Evolutionary conservation across 2,888 invertebrate genomes (phyloP).

Genomic region (Ophion slaviceki): DNA sequence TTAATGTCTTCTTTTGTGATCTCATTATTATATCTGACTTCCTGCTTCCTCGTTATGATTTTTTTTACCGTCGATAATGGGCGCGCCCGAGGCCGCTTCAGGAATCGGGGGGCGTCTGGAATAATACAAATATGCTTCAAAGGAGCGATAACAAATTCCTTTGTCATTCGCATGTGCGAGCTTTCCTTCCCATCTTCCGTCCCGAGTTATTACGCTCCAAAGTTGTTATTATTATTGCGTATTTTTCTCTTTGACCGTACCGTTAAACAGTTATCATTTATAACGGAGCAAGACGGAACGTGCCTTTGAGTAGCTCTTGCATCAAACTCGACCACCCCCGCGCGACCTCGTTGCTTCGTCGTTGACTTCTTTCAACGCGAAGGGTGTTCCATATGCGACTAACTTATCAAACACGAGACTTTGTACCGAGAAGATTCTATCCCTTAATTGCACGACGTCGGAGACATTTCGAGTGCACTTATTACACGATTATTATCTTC

Average conservation of each 20-base stretch:
- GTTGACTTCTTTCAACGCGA: neutral
- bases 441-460: constrained; percentile 1
- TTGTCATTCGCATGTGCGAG: constrained; percentile 50
- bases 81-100: neutral
- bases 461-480: neutral
- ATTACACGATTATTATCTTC: neutral
- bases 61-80: neutral
- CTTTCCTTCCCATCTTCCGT: constrained; percentile 17
- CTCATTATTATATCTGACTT: neutral
- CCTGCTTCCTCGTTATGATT: neutral
- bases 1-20: neutral
- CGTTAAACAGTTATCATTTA: constrained; percentile 55
- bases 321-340: constrained; percentile 11
- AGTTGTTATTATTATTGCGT: constrained; percentile 29
- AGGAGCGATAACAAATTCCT: constrained; percentile 33
- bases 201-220: constrained; percentile 28
- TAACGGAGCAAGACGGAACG: constrained; percentile 33
- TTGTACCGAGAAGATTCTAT: neutral
- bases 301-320: constrained; percentile 45
- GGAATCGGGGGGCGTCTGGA: neutral
- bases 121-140: neutral
- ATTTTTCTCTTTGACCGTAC: constrained; percentile 36
- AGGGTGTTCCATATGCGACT: constrained; percentile 5
- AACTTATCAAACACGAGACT: constrained; percentile 34
- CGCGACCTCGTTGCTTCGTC: neutral